These are phyloP conservation scores for Philereme vetulata DNA, from an alignment of 2,888 invertebrate species.

Conservation along the genomic window DNA sequence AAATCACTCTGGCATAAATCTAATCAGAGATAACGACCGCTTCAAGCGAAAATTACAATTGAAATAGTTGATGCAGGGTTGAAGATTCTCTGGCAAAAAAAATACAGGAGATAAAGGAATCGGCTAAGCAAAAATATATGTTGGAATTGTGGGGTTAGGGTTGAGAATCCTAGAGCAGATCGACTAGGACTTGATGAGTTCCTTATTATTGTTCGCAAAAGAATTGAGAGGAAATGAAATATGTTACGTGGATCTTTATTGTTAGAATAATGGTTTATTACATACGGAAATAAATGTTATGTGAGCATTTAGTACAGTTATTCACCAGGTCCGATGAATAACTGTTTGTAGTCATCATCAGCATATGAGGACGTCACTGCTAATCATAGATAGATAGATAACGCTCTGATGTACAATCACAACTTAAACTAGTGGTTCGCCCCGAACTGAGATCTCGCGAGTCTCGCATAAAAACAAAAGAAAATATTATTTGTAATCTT, in stretches of 20 bases:
- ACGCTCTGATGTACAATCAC: too few species aligned
- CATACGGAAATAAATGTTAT: conserved; percentile 18
- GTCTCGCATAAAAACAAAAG: too few species aligned
- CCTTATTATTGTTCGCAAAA: conserved; percentile 41
- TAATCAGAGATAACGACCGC: background rate
- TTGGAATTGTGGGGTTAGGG: background rate
- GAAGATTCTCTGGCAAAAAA: background rate
- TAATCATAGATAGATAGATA: too few species aligned
- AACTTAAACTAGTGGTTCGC: too few species aligned
- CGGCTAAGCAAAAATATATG: conserved; percentile 3
- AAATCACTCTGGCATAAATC: background rate
- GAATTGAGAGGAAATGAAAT: conserved; percentile 32
- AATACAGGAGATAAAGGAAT: background rate
- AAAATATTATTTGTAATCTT: too few species aligned
- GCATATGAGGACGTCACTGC: too few species aligned
- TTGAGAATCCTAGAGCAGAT: conserved; percentile 12
- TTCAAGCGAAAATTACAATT: conserved; percentile 14
- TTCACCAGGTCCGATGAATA: too few species aligned
- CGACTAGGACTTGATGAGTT: conserved; percentile 33
- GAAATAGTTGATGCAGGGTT: background rate
- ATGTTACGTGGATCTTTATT: conserved; percentile 20
- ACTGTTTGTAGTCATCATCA: too few species aligned
- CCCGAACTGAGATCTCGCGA: too few species aligned
- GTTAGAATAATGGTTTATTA: conserved; percentile 16
- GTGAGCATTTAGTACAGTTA: conserved; percentile 10